These are phyloP conservation scores for Poecilobothrus nobilitatus DNA, from an alignment of 2,888 invertebrate genomes.

Conservation along the genomic window DNA sequence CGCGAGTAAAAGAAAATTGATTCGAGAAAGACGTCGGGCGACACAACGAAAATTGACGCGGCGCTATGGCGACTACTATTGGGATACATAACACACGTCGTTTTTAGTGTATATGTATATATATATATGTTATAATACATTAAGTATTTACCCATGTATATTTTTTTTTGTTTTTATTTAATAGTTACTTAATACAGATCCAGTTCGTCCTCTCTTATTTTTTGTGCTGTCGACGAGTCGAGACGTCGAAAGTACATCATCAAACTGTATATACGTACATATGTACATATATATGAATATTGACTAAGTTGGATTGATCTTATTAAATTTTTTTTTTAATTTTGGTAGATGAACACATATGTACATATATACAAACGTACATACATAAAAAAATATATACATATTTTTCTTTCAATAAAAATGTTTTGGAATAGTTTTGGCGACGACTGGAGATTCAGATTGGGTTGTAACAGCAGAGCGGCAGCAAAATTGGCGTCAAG, in stretches of 20 bases:
- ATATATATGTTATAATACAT: neutral
- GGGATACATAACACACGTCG: neutral
- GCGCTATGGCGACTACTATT: neutral
- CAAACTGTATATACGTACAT: neutral
- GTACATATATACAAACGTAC: neutral
- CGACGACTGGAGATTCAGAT: conserved; percentile 6
- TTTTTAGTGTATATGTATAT: neutral
- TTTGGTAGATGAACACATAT: neutral
- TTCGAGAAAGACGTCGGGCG: neutral
- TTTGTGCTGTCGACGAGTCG: neutral
- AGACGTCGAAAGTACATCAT: neutral
- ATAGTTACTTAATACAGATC: neutral
- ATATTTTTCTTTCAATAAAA: neutral
- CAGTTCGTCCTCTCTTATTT: neutral
- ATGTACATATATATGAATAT: neutral
- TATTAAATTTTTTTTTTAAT: neutral
- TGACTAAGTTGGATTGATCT: neutral
- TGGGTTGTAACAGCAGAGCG: conserved; percentile 4
- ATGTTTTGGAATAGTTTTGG: conserved; percentile 6
- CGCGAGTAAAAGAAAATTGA: neutral
- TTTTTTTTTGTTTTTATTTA: neutral
- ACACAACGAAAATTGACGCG: conserved; percentile 1
- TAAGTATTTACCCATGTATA: no score
- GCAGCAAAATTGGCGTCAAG: conserved; percentile 6
- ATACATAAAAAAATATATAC: neutral